Evolutionary conservation across 1,140 invertebrate genomes (phyloP), one percentile per base, ranked within the genome.

Genomic region (Pemphigus obesinymphae): DNA sequence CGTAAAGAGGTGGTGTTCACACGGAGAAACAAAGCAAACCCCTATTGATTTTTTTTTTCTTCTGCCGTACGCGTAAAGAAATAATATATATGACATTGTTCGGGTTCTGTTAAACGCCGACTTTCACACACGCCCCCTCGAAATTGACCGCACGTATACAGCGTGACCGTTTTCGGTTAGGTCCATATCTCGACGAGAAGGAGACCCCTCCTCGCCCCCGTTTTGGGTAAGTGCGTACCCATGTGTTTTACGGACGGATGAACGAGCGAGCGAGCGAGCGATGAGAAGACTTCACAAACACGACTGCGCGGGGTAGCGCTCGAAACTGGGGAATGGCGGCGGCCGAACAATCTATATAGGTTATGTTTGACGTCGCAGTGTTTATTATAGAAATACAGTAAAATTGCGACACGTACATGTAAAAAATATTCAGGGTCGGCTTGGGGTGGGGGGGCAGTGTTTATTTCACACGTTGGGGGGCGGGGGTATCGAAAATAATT

Each of bases 1-100:
- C n/a, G n/a, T 68, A 45, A 73, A 26, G 34, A 75, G 72, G 72
- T 75, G 50, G 72, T 75, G 48, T 75, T 75, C 72, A 53, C 72
- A 53, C 29, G 10, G 31, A 50, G 72, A 70, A 70, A 70, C 68
- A 75, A 75, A 75, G 72, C 43, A 31, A 53, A 34, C 43, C 72
- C 50, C 72, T 75, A 75, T 75, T 45, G 68, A 70, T 70, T 70
- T 70, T 70, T 45, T 45, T 34, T 15, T 29, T 45, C 7, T 48
- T 48, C 34, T 75, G n/a, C 10, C 29, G 3, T 11, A 5, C 23
- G n/a, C 23, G 37, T 70, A 70, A 45, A 70, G 40, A 70, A 70
- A 45, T 45, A 17, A 45, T n/a, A n/a, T n/a, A n/a, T n/a, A 40
- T 8, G 37, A 5, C 68, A 43, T 70, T 70, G 68, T 70, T 43